Base-by-base conservation (phyloP, 2,888 invertebrate genomes). In the Alentia gelatinosa region DNA sequence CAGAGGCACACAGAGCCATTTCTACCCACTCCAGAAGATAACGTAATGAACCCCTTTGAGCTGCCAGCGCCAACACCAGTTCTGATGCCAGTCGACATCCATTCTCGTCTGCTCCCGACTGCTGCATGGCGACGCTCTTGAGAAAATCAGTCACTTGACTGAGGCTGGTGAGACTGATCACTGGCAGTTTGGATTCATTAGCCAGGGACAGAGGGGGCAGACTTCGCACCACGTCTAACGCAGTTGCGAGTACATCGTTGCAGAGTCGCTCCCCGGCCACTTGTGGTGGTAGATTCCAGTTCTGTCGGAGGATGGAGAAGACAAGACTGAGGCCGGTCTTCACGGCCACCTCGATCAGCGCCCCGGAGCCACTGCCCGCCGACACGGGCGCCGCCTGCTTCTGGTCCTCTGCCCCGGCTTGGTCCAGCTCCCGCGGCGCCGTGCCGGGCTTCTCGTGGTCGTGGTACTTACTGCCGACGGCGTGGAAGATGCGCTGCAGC, bases 11-110 rank as follows among this genome's bases (percentile, higher is more conserved):
- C 91, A 97, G 95, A 19, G 97, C 97, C 96, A 97, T 96, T 92
- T 97, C 97, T 84, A 97, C 97, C 97, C 97, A 97, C 93, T 97
- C 97, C 83, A 97, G 95, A 35, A 97, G 95, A 94, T 97, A 97
- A 74, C 97, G 95, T 33, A 97, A 96, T 19, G 97, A 97, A 30
- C 97, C 97, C 92, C 97, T 95, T 96, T 97, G 97, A 42, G 97
- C 95, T 23, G 97, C 97, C 68, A 97, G 94, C 5, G 97, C 96
- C 74, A 97, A 94, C 92, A 97, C 95, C 89, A 97, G 95, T 95
- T 97, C 97, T 39, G 96, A 95, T 68, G 96, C 95, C 90, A 96
- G 93, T 84, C 95, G 94, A 47, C 96, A 95, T 0, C 95, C 95
- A 91, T 95, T 94, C 26, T 94, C 92, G 94, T 97, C 97, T 3